Evolutionary conservation across 2,888 invertebrate species (phyloP), one percentile per base, ranked within the genome.

Genomic region (Beris chalybata): DNA sequence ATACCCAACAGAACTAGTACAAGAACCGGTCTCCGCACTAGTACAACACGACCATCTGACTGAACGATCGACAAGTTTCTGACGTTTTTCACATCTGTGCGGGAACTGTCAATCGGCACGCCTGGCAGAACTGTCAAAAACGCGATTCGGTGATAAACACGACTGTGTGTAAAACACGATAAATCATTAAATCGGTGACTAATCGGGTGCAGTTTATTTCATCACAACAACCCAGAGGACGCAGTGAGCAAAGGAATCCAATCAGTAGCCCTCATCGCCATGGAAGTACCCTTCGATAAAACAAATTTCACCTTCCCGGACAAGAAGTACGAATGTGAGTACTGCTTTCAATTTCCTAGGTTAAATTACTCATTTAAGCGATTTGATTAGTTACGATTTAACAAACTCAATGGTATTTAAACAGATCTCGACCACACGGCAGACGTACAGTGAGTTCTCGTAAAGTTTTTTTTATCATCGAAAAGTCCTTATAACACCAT

Each of bases 341-440:
- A 54, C n/a, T 31, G 38, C 9, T 13, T 55, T 13, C 38, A 22
- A 45, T 15, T 43, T 22, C 22, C 22, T 29, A 31, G 29, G n/a
- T 30, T 52, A 44, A 38, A 44, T 22, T 22, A 7, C 13, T 5
- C 6, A 55, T 50, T 48, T 15, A 44, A 38, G 58, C 57, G 45
- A 58, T 65, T 66, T 5, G 7, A 55, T 22, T 22, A 44, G 45
- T 22, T 22, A 59, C 57, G 45, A 58, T 66, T 66, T 53, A 54
- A 61, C 53, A 52, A 31, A 59, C 67, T 64, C 63, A 58, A 65
- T 61, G 68, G 43, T 73, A 69, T 48, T 48, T n/a, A 15, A 57
- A 11, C 83, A 94, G 94, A 93, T 86, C 83, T 98, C 79, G 98
- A 98, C 77, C 97, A 98, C 78, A 96, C 97, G 38, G 97, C 98